Conservation (phyloP, 2,113 vertebrate species). For the Morone saxatilis region DNA sequence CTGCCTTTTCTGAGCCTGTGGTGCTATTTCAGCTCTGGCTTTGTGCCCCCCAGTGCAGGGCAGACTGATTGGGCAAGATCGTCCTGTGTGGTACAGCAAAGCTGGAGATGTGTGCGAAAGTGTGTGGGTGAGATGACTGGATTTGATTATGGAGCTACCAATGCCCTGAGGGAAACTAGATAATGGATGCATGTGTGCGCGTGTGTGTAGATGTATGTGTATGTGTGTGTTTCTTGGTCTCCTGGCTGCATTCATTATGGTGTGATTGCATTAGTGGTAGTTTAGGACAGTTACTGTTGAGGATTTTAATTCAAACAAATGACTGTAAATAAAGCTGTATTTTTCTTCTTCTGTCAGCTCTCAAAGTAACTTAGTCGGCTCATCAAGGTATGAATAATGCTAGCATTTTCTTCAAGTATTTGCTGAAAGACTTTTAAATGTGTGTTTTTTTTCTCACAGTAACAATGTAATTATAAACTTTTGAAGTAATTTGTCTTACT, state of each 20-base stretch:
- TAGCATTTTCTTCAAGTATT: neutral
- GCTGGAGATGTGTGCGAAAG: conserved; percentile 62
- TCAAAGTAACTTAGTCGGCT: conserved; percentile 6
- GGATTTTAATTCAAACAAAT: conserved; percentile 46
- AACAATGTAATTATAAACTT: conserved; percentile 2
- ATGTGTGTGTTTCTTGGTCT: conserved; percentile 23
- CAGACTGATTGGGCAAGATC: conserved; percentile 57
- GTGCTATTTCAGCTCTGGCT: conserved; percentile 65
- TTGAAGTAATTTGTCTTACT: neutral
- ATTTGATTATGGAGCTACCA: conserved; percentile 69
- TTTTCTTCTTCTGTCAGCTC: conserved; percentile 18
- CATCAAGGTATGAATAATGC: neutral
- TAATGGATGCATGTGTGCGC: conserved; percentile 49
- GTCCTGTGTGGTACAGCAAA: conserved; percentile 56
- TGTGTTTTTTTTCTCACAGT: neutral
- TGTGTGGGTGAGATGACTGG: conserved; percentile 69
- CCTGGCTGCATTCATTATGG: conserved; percentile 31
- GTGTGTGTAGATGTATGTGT: conserved; percentile 28
- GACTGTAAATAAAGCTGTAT: conserved; percentile 16
- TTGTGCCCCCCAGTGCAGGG: conserved; percentile 30
- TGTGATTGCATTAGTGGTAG: conserved; percentile 28
- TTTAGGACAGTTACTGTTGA: conserved; percentile 30
- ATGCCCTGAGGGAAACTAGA: conserved; percentile 50
- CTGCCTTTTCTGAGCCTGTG: conserved; percentile 48
- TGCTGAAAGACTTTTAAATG: neutral